Conservation (phyloP, 2,797 vertebrate species). For the Delichon dasypus region DNA sequence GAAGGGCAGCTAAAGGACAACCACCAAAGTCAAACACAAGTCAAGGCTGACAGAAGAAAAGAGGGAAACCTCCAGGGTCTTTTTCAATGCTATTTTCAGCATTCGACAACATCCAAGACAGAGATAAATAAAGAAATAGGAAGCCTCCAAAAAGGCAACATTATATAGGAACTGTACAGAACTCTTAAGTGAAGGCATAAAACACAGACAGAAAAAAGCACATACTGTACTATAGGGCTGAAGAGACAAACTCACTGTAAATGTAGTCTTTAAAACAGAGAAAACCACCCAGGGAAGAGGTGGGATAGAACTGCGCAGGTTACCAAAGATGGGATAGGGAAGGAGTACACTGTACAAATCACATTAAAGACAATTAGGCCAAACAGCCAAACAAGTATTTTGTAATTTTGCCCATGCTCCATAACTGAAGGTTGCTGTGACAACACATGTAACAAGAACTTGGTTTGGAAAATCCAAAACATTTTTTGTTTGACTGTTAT, state of each 20-base stretch:
- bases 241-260: background rate
- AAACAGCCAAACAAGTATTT: background rate
- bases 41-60: background rate
- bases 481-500: background rate
- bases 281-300: background rate
- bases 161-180: background rate
- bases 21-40: background rate
- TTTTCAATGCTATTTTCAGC: background rate
- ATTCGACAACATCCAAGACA: background rate
- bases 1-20: background rate
- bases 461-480: background rate
- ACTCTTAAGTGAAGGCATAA: background rate
- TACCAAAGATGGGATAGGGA: background rate
- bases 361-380: background rate
- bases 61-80: background rate
- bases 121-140: background rate
- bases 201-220: background rate
- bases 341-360: background rate
- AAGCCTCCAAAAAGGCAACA: background rate
- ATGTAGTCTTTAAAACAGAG: background rate
- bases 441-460: background rate
- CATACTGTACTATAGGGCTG: rapidly evolving
- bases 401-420: background rate
- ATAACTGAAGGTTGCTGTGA: background rate
- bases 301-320: background rate